A percentile compares a stretch with the other conserved stretches of the same genome.
Conservation (phyloP, 2,113 vertebrate species). For the Dicentrarchus labrax region DNA sequence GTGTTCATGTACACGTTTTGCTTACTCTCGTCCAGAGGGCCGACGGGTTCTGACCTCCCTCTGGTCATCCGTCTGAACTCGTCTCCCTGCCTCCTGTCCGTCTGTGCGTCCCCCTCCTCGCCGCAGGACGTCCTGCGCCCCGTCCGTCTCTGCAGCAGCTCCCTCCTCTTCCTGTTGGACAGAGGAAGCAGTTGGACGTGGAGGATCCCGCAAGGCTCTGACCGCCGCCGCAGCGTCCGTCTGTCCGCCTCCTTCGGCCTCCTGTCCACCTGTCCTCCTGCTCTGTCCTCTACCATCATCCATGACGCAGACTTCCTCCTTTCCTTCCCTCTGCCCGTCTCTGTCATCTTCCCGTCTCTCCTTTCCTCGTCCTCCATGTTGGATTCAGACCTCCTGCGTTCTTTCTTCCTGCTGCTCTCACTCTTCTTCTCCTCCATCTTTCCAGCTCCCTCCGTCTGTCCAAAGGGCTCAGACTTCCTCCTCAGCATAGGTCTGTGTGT, state of each 20-base stretch:
- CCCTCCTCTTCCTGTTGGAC: slow-evolving; percentile 53
- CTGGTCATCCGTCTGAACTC: background rate
- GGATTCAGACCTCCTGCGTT: slow-evolving; percentile 29
- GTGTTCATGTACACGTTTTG: background rate
- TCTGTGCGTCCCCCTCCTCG: slow-evolving; percentile 16
- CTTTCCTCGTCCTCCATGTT: slow-evolving; percentile 21
- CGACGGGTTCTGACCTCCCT: slow-evolving; percentile 3
- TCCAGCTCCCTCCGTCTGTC: background rate
- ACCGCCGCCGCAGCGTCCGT: slow-evolving; percentile 24
- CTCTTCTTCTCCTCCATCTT: slow-evolving; percentile 15
- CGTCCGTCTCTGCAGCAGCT: slow-evolving; percentile 47
- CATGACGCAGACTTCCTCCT: slow-evolving; percentile 40
- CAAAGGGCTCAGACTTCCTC: slow-evolving; percentile 65
- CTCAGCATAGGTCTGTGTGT: slow-evolving; percentile 27
- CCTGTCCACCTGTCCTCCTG: background rate
- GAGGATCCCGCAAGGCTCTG: slow-evolving; percentile 44
- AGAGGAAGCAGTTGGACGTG: slow-evolving; percentile 56
- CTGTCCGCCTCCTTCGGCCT: slow-evolving; percentile 17
- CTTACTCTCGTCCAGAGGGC: slow-evolving; percentile 39
- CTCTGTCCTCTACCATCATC: slow-evolving; percentile 19
- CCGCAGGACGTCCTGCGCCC: slow-evolving; percentile 46
- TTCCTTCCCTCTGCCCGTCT: background rate
- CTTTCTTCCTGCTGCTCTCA: background rate
- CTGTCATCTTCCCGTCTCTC: slow-evolving; percentile 13
- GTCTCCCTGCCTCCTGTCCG: background rate